These are phyloP conservation scores for Limnephilus rhombicus DNA, from an alignment of 2,888 invertebrate species.

Conservation along the genomic window DNA sequence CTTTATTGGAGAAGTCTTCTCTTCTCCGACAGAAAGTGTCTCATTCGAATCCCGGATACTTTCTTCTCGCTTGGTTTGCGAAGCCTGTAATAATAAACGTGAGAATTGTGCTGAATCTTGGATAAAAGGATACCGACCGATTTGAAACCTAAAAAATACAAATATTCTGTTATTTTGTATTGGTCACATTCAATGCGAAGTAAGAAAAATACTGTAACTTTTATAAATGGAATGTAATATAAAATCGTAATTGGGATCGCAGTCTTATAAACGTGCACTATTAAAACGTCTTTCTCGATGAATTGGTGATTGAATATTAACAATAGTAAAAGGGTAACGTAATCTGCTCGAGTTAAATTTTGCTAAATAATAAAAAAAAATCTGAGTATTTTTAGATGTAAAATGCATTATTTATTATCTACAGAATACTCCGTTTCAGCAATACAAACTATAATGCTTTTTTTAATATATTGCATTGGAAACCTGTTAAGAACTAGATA, in stretches of 20 bases:
- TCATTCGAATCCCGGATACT: slow-evolving; percentile 15
- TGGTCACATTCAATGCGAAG: background rate
- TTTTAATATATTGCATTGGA: too few species aligned
- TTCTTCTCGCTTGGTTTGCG: background rate
- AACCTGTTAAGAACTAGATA: too few species aligned
- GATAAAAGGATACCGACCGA: slow-evolving; percentile 9
- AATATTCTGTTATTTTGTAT: background rate
- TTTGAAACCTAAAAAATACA: background rate
- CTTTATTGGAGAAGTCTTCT: slow-evolving; percentile 39
- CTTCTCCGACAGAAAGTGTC: slow-evolving; percentile 28
- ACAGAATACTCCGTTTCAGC: too few species aligned
- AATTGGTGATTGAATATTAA: too few species aligned
- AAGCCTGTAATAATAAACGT: slow-evolving; percentile 30
- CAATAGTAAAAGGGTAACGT: too few species aligned
- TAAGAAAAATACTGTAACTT: background rate
- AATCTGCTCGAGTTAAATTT: too few species aligned
- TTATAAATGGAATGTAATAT: background rate
- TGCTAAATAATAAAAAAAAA: too few species aligned
- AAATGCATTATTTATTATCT: too few species aligned
- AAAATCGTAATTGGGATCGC: background rate
- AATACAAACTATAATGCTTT: too few species aligned
- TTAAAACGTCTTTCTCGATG: background rate
- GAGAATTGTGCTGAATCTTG: slow-evolving; percentile 19
- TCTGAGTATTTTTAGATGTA: too few species aligned
- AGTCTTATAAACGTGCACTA: background rate